Conservation (phyloP, 2,888 invertebrate species). For the Actias luna region DNA sequence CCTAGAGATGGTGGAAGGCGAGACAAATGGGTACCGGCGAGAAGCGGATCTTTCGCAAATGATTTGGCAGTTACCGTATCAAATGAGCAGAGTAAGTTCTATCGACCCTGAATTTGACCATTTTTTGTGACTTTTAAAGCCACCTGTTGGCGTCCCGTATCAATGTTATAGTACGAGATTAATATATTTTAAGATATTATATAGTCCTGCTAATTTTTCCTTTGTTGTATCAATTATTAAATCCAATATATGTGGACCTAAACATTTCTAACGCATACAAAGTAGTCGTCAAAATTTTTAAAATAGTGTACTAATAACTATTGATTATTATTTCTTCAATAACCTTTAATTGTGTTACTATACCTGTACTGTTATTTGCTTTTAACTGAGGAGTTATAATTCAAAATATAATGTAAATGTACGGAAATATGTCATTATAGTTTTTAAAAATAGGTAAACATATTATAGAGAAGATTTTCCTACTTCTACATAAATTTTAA, state of each 20-base stretch:
- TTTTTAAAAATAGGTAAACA: too few species aligned
- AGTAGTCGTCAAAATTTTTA: not conserved
- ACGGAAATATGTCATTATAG: too few species aligned
- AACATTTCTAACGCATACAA: not conserved
- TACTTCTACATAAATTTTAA: not conserved
- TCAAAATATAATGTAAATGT: not conserved
- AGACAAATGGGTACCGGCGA: constrained; percentile 69
- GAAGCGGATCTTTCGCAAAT: constrained; percentile 62
- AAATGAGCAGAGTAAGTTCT: constrained; percentile 74
- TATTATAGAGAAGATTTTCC: too few species aligned
- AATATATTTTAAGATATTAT: not conserved
- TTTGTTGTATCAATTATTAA: not conserved
- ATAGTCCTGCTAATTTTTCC: not conserved
- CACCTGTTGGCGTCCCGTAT: constrained; percentile 69
- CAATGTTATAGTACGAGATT: constrained; percentile 27
- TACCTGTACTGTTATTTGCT: not conserved
- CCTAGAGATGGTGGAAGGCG: constrained; percentile 65
- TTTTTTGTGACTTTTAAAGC: constrained; percentile 49
- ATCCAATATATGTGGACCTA: not conserved
- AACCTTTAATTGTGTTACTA: not conserved
- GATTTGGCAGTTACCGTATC: constrained; percentile 59
- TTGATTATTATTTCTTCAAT: not conserved
- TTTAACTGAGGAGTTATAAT: not conserved
- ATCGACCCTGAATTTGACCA: constrained; percentile 46
- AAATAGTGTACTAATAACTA: not conserved